A percentile compares a stretch with the other conserved stretches of the same genome.
Evolutionary conservation across 2,113 vertebrate species (phyloP).

Genomic region (Okapia johnstoni): DNA sequence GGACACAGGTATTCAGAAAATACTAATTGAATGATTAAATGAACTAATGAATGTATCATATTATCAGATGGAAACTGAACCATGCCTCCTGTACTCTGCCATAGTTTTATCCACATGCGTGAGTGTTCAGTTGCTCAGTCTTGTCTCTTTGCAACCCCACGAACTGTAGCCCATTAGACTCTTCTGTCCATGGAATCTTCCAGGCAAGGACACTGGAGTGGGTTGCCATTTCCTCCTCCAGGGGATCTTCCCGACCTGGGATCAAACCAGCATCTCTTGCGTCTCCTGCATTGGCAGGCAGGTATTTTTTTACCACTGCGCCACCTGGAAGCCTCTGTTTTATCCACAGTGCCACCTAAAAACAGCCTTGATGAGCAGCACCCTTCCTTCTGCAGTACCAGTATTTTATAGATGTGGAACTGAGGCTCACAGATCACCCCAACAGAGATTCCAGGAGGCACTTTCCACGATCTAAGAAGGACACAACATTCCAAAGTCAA

Average conservation of each 20-base stretch:
- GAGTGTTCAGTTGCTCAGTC: neutral
- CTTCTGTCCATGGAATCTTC: neutral
- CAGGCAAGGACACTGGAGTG: neutral
- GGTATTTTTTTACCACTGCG: neutral
- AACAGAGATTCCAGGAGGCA: neutral
- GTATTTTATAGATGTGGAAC: neutral
- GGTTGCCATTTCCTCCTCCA: neutral
- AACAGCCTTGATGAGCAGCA: neutral
- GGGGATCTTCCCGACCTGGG: neutral
- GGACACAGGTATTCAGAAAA: neutral
- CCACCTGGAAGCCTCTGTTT: neutral
- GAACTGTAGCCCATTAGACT: neutral
- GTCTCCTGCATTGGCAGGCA: neutral
- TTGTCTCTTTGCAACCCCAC: neutral
- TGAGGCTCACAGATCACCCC: neutral
- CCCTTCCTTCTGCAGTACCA: neutral
- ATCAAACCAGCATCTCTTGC: neutral
- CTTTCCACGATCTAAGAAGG: neutral
- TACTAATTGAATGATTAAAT: neutral
- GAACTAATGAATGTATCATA: neutral
- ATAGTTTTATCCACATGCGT: neutral
- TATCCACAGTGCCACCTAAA: neutral
- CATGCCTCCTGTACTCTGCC: neutral
- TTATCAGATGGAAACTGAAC: neutral
- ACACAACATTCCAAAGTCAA: neutral